Conservation (phyloP, 2,797 vertebrate genomes). For the Arctocebus calabarensis region DNA sequence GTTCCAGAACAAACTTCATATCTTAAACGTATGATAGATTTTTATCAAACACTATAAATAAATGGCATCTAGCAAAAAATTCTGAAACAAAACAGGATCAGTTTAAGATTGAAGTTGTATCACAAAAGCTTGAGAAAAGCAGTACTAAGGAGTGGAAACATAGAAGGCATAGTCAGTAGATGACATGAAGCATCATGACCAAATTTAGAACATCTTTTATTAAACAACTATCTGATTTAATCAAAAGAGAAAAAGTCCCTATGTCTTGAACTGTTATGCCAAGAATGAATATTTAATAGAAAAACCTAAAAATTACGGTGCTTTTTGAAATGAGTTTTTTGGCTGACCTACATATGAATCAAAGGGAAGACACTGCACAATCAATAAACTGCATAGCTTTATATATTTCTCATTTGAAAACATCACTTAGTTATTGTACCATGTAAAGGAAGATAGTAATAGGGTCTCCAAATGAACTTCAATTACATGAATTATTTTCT, state of each 20-base stretch:
- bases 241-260: background rate
- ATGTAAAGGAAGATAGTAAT: background rate
- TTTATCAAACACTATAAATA: background rate
- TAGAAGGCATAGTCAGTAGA: too few species aligned
- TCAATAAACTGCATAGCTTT: background rate
- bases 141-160: background rate
- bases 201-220: background rate
- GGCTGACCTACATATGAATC: background rate
- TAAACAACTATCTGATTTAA: background rate
- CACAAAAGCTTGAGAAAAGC: background rate
- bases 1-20: background rate
- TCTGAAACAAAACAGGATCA: background rate
- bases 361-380: background rate
- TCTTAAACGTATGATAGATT: background rate
- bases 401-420: constrained; percentile 23
- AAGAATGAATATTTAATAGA: background rate
- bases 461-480: background rate
- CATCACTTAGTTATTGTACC: background rate
- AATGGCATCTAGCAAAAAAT: background rate
- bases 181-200: background rate
- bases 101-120: background rate
- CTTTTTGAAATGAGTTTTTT: constrained; percentile 29
- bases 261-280: background rate
- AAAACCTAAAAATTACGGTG: constrained; percentile 3
- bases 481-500: background rate